These are phyloP conservation scores for Athalia circularis DNA, from an alignment of 2,888 invertebrate species.

Conservation along the genomic window DNA sequence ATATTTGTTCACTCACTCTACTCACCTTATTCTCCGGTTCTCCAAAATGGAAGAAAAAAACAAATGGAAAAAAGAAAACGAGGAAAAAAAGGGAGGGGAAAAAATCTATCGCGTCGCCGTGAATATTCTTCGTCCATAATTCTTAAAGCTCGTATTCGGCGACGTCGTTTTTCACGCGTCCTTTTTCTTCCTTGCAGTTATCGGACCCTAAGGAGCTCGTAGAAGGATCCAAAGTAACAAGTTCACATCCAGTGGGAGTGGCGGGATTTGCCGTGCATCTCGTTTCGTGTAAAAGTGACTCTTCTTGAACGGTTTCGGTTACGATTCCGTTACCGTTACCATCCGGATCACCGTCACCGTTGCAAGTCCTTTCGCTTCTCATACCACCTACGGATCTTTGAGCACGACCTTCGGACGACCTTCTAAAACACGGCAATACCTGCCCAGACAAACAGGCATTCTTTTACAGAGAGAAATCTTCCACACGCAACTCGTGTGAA, in stretches of 20 bases:
- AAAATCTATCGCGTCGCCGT: too few relatives aligned
- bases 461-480: conserved; percentile 73
- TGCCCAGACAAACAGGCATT: conserved; percentile 50
- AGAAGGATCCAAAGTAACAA: conserved; percentile 65
- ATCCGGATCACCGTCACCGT: conserved; percentile 2
- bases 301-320: conserved; percentile 31
- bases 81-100: too few relatives aligned
- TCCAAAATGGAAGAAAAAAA: too few relatives aligned
- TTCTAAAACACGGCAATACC: conserved; percentile 64
- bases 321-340: conserved; percentile 45
- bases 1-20: too few relatives aligned
- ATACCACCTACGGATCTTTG: conserved; percentile 17
- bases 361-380: conserved; percentile 35
- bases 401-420: conserved; percentile 23
- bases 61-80: too few relatives aligned
- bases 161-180: background rate
- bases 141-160: conserved; percentile 21
- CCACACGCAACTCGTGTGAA: too few relatives aligned
- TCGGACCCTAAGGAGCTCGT: conserved; percentile 26
- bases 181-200: background rate
- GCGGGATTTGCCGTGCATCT: conserved; percentile 38
- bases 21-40: too few relatives aligned
- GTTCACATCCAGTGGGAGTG: conserved; percentile 62
- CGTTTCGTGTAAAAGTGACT: background rate
- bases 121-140: background rate